Percentiles rank a stretch among this genome's conserved stretches.
Conservation (phyloP, 2,113 vertebrate species). For the Callospermophilus lateralis region DNA sequence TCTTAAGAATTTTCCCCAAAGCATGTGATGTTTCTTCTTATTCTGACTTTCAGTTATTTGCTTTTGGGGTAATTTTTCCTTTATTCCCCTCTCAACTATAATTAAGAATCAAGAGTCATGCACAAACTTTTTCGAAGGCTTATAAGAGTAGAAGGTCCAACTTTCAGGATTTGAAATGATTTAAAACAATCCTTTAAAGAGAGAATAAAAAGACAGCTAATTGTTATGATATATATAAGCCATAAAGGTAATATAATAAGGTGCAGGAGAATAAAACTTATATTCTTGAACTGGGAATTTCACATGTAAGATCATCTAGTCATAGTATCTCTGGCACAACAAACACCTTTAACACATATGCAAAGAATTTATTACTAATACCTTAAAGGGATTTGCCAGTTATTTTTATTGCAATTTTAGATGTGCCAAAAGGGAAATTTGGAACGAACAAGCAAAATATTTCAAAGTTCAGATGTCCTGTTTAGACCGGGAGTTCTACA, state of each 20-base stretch:
- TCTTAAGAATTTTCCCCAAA: neutral
- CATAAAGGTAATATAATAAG: neutral
- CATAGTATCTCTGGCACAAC: neutral
- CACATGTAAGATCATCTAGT: neutral
- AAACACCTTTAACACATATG: constrained; percentile 73
- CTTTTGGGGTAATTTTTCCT: neutral
- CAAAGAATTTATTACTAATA: constrained; percentile 82
- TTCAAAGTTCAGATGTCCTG: constrained; percentile 87
- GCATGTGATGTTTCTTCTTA: neutral
- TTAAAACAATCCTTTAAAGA: constrained; percentile 8
- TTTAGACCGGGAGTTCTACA: constrained; percentile 85
- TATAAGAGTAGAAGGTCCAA: neutral
- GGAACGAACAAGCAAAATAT: constrained; percentile 83
- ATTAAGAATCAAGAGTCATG: neutral
- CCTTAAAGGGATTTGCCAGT: constrained; percentile 72
- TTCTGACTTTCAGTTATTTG: constrained; percentile 39
- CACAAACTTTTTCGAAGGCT: neutral
- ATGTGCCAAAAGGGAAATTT: constrained; percentile 56
- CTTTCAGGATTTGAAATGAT: neutral
- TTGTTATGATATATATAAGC: neutral
- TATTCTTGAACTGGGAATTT: constrained; percentile 34
- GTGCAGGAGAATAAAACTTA: neutral
- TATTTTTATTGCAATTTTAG: constrained; percentile 78
- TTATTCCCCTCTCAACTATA: neutral
- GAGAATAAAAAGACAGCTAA: neutral